Conservation (phyloP, 2,113 vertebrate species). For the Epinephelus fuscoguttatus region DNA sequence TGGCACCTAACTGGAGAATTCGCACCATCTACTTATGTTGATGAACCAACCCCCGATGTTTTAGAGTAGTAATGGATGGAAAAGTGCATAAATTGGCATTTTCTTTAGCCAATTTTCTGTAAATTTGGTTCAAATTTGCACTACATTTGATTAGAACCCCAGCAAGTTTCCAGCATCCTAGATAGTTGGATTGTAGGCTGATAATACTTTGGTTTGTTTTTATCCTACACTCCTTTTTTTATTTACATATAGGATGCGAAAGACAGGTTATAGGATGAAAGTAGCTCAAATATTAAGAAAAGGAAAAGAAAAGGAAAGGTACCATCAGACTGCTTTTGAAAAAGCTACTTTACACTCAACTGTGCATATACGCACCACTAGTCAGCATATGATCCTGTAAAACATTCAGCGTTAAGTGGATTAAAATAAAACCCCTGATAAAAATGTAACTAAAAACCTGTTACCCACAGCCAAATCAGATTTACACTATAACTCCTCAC, state of each 20-base stretch:
- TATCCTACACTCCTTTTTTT: no score
- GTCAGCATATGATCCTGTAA: no score
- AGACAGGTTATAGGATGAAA: background rate
- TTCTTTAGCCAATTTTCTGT: no score
- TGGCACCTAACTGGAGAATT: no score
- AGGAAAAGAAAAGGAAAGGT: background rate
- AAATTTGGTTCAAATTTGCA: no score
- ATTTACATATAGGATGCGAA: background rate
- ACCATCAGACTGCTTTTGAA: background rate
- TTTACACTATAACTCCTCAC: constrained; percentile 7
- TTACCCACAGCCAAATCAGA: background rate
- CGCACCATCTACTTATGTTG: no score
- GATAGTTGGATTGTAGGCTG: background rate
- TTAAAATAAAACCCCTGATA: background rate
- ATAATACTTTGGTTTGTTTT: background rate
- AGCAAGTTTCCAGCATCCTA: no score
- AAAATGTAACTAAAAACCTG: background rate
- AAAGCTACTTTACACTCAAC: background rate
- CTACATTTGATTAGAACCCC: no score
- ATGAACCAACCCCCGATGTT: no score
- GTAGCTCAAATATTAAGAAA: background rate
- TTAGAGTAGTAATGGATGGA: no score
- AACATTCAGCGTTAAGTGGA: background rate
- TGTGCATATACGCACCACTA: background rate
- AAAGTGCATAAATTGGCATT: no score